Base-by-base conservation (phyloP, 2,113 vertebrate species). In the Meles meles region DNA sequence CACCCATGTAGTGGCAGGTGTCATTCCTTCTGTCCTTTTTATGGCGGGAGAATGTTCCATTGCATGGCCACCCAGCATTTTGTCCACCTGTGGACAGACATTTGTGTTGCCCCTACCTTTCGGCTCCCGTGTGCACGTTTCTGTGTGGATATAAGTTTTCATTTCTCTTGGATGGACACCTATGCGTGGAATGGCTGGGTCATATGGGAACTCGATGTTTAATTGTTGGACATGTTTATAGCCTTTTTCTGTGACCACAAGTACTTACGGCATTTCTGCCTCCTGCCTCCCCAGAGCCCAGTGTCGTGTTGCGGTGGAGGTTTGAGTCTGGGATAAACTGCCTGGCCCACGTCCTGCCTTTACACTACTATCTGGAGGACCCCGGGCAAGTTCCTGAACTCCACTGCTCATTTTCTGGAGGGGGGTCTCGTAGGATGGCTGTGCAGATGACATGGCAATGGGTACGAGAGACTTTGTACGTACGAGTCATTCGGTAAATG, bases 51-150 rank as follows among this genome's bases (percentile, higher is more conserved):
- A 25, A 8, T 49, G 79, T 27, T 67, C 39, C 23, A 0, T 1
- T 27, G 31, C 20, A 6, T 27, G 57, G 3, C 6, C 11, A 27
- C 6, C 2, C 23, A 5, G 14, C 3, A 8, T 5, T 74, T 42
- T 23, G 7, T 52, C 65, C 34, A 25, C 21, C 72, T 47, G 7
- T 12, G 11, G 63, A 13, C 37, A 74, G 39, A 3, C 49, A 44
- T 39, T 31, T 61, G 20, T 10, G 18, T n/a, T 63, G 31, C 61
- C 44, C 61, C 74, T 4, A 25, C 49, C n/a, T 44, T 80, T 12
- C 2, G 55, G 37, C 63, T 67, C 0, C 7, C 71, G 93, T 8
- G 18, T 23, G 10, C 69, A 39, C 4, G 37, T 57, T 71, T 82
- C 47, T 71, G 20, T 13, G 27, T 82, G 23, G 20, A 71, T 5